Base-by-base conservation (phyloP, 2,797 vertebrate genomes). In the Ataeniobius toweri region DNA sequence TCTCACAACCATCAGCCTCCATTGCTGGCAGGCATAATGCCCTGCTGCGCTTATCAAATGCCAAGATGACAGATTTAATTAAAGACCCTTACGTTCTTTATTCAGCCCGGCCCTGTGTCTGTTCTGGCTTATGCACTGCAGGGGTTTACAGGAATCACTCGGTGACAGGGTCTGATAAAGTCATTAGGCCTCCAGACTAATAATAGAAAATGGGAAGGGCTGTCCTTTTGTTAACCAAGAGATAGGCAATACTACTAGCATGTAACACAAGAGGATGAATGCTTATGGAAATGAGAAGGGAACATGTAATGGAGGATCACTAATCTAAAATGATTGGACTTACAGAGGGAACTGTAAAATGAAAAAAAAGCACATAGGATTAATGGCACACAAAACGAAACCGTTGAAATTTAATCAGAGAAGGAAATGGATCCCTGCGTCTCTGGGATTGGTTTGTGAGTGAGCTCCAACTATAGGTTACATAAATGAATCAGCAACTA, bases 1-100 rank as follows among this genome's bases (percentile, higher is more conserved):
- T 72, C 69, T 77, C 58, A 59, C 75, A 69, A 36, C 39, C 77
- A 82, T 73, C 75, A 73, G 75, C 75, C 74, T 76, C 51, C 74
- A 83, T 81, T 83, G 84, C 89, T 86, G 74, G 85, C 76, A 85
- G 91, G 80, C 76, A 82, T 79, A 76, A 86, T 78, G 81, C 85
- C 82, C 80, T 74, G 77, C 86, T 85, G 74, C 77, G 85, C 87
- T 92, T 91, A 90, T 92, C 91, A 93, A 91, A 93, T 88, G 88
- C 89, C 89, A 89, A 83, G 78, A 92, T 89, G 89, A 88, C 86
- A 90, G 84, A 91, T 93, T 94, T 94, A 94, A 94, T 94, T 94
- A 93, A 92, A 89, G 86, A 86, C 83, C 85, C 82, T 77, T 77
- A 73, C 77, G 53, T 75, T 82, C 80, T 84, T 88, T 80, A 83